A percentile compares a stretch with the other conserved stretches of the same genome.
These are phyloP conservation scores for Pandemis heparana DNA, from an alignment of 2,888 invertebrate genomes.

Conservation along the genomic window DNA sequence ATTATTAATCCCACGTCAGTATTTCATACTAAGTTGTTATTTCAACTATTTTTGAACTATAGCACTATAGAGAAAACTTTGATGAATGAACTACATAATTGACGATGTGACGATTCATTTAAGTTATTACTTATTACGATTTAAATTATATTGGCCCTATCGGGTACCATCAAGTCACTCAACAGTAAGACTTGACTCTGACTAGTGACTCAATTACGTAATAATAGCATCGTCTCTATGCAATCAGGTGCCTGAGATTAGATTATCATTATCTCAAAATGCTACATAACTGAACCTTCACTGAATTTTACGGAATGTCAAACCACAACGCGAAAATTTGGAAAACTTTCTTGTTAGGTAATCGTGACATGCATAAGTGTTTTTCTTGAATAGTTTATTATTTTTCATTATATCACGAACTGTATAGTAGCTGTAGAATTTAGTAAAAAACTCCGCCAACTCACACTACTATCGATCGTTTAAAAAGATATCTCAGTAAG, in stretches of 20 bases:
- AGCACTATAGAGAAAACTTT: background rate
- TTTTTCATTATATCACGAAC: no score
- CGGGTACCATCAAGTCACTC: background rate
- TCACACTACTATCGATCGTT: no score
- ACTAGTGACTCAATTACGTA: conserved; percentile 5
- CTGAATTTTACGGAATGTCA: conserved; percentile 4
- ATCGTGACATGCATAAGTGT: background rate
- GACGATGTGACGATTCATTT: background rate
- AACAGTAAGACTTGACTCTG: background rate
- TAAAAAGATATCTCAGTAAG: no score
- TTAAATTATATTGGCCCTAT: background rate
- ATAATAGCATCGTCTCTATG: conserved; percentile 1
- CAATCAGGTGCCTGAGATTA: conserved; percentile 6
- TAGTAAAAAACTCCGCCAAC: no score
- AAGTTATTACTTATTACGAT: background rate
- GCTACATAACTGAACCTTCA: background rate
- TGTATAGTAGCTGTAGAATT: no score
- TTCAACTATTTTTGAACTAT: no score
- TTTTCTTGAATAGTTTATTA: background rate
- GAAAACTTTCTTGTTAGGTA: background rate
- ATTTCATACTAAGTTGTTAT: no score
- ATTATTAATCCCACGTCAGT: no score
- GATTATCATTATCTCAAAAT: conserved; percentile 26
- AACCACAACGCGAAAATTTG: background rate
- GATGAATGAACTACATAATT: no score